These are phyloP conservation scores for Columba guinea DNA, from an alignment of 2,797 vertebrate genomes.

Conservation along the genomic window DNA sequence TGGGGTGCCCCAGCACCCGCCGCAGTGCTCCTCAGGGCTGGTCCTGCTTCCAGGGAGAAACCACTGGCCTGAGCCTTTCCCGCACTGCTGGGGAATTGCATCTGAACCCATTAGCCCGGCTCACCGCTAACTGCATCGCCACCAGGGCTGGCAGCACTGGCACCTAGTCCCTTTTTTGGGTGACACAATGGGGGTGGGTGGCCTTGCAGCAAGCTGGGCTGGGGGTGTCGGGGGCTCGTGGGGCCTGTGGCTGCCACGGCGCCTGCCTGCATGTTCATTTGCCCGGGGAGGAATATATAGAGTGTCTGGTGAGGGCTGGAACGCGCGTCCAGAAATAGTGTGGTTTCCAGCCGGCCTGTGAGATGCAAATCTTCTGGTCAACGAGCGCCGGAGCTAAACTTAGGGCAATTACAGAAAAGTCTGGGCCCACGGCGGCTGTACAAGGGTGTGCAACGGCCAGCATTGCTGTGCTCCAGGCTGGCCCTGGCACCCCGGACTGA, in stretches of 20 bases:
- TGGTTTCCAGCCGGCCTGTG: conserved; percentile 52
- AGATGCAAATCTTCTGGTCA: conserved; percentile 55
- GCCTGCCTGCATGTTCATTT: not conserved
- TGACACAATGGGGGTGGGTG: not conserved
- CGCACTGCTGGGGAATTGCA: not conserved
- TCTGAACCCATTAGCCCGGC: not conserved
- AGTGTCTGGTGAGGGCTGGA: not conserved
- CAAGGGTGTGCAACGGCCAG: rapidly evolving
- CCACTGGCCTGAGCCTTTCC: not conserved
- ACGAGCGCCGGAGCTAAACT: not conserved
- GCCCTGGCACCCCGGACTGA: rapidly evolving
- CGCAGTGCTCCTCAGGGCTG: not conserved
- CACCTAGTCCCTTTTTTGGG: not conserved
- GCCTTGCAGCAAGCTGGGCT: not conserved
- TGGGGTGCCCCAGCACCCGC: not conserved
- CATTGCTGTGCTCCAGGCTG: not conserved
- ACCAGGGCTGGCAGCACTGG: not conserved
- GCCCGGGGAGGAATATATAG: not conserved
- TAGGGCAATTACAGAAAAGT: not conserved
- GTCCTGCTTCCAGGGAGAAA: not conserved
- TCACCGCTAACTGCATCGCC: not conserved
- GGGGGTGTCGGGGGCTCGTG: rapidly evolving
- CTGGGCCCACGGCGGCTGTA: not conserved
- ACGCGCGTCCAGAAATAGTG: not conserved
- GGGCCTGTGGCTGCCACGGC: not conserved